These are phyloP conservation scores for Petaurus breviceps DNA, from an alignment of 2,113 vertebrate genomes.

Conservation along the genomic window DNA sequence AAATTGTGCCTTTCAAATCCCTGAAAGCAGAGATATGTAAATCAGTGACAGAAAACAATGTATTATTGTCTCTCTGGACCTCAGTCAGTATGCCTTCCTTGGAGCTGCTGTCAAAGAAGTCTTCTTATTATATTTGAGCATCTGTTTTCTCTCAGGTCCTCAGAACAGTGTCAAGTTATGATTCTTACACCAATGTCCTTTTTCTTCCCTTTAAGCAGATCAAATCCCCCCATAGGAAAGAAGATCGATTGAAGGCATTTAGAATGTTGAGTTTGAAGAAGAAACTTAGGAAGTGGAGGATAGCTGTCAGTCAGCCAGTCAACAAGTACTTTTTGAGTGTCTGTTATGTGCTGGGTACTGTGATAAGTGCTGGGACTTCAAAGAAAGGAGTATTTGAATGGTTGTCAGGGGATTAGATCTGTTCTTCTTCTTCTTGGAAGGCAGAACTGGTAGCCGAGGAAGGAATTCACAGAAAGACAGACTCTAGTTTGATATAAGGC, in stretches of 20 bases:
- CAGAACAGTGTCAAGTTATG: background rate
- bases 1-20: background rate
- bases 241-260: background rate
- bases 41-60: background rate
- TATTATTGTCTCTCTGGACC: background rate
- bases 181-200: background rate
- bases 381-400: background rate
- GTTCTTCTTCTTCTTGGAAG: background rate
- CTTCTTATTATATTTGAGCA: background rate
- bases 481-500: background rate
- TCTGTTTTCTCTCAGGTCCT: background rate
- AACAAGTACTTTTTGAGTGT: background rate
- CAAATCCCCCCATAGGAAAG: background rate
- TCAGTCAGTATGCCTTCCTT: background rate
- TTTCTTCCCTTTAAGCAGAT: background rate
- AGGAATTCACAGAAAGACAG: background rate
- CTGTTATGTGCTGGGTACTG: background rate
- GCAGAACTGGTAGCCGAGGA: background rate
- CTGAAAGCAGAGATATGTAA: background rate
- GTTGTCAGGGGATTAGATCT: background rate
- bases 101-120: background rate
- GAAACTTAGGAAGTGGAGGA: background rate
- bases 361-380: background rate
- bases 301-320: background rate
- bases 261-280: background rate